Evolutionary conservation across 2,797 vertebrate species (phyloP), one percentile per base, ranked within the genome.

Genomic region (Moxostoma hubbsi): DNA sequence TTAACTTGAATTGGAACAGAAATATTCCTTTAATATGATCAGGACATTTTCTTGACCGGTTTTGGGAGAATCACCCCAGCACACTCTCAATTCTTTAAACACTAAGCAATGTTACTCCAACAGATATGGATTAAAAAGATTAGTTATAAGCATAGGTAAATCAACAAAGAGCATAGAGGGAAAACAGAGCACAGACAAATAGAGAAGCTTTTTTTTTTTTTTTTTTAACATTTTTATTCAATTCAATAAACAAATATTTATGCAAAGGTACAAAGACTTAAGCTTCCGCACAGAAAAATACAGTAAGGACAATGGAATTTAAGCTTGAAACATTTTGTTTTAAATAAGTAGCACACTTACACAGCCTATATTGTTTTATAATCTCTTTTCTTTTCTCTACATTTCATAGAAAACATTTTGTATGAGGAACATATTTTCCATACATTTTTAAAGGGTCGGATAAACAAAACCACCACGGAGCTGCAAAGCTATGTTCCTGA

Each of bases 221-320:
- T 50, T 24, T 24, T 24, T 24, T 24, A 16, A 72, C 15, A 54
- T 87, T 92, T 76, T 95, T 96, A 96, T 96, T 95, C 92, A 90
- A 92, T 91, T 92, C 95, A 86, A 90, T 95, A 94, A 96, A 96
- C 96, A 96, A 96, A 96, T 93, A 90, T 89, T 92, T 94, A 94
- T 93, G 95, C 94, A 93, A 96, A 96, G 94, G 86, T 96, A 96
- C 94, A 96, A 96, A 96, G 94, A 96, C 94, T 92, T 87, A 94
- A 95, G 93, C 94, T 85, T 94, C 90, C 92, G 93, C 92, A 90
- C 90, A 82, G 89, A 92, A 90, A 90, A 89, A 92, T 90, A 87
- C 88, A 75, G 85, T 83, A 87, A 86, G 84, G 90, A 93, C 90
- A 55, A 88, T 82, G 82, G 87, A 90, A 90, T 86, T 90, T 82